Percentiles rank a stretch among this genome's conserved stretches.
These are phyloP conservation scores for Diadema setosum DNA, from an alignment of 35 echinoderm and acorn worm species.

Conservation along the genomic window DNA sequence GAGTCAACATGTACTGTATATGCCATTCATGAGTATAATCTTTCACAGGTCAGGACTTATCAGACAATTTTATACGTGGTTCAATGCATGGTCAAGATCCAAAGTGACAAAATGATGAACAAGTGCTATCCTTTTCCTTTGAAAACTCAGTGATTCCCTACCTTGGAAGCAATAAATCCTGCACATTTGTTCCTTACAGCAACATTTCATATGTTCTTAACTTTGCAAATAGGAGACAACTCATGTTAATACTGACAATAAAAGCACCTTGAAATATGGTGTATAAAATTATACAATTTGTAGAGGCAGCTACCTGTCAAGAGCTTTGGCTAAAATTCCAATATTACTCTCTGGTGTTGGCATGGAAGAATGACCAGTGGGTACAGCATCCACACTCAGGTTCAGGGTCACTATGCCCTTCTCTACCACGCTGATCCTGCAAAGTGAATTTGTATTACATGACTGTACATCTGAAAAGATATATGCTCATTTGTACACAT, in stretches of 20 bases:
- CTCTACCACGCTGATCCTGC: slow-evolving; percentile 72
- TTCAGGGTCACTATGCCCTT: slow-evolving; percentile 67
- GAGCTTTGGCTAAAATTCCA: slow-evolving; percentile 64
- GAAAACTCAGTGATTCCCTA: too few species aligned
- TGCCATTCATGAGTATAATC: too few species aligned
- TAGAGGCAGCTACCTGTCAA: slow-evolving; percentile 76
- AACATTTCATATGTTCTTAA: not conserved
- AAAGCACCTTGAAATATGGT: too few species aligned
- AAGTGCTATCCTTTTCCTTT: too few species aligned
- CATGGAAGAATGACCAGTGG: slow-evolving; percentile 87
- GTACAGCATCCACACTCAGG: slow-evolving; percentile 48
- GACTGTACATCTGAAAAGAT: not conserved
- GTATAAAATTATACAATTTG: too few species aligned
- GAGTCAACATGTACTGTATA: too few species aligned
- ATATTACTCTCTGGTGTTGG: slow-evolving; percentile 76
- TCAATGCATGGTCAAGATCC: too few species aligned
- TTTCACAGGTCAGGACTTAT: too few species aligned
- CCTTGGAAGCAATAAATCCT: too few species aligned
- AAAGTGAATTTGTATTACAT: too few species aligned
- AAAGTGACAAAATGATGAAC: too few species aligned
- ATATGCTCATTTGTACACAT: not conserved
- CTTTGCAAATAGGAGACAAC: not conserved
- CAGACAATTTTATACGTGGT: too few species aligned
- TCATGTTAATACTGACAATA: not conserved
- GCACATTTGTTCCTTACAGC: not conserved